A percentile compares a stretch with the other conserved stretches of the same genome.
These are phyloP conservation scores for Glyptemys insculpta DNA, from an alignment of 2,797 vertebrate genomes.

Conservation along the genomic window DNA sequence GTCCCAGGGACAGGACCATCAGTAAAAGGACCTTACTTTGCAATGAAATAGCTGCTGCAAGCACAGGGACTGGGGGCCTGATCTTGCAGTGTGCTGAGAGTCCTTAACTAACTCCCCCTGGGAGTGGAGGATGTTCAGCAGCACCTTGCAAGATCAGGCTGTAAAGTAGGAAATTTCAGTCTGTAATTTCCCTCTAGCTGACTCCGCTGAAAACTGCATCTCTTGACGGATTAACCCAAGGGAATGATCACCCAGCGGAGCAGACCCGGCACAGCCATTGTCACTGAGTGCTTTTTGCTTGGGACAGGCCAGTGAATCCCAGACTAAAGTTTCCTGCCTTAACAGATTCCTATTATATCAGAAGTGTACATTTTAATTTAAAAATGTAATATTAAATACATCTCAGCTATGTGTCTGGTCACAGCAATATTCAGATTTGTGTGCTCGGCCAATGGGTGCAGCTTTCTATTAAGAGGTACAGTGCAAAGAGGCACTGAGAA, in stretches of 20 bases:
- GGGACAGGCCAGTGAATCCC: background rate
- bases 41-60: background rate
- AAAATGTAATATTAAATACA: background rate
- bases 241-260: background rate
- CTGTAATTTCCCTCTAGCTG: background rate
- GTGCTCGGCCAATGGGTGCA: background rate
- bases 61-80: background rate
- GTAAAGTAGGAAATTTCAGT: background rate
- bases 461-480: background rate
- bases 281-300: background rate
- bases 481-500: background rate
- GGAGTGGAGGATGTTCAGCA: background rate
- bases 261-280: background rate
- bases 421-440: background rate
- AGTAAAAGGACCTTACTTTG: background rate
- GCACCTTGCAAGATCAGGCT: background rate
- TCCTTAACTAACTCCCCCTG: background rate
- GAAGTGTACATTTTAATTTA: background rate
- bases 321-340: background rate
- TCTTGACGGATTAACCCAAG: background rate
- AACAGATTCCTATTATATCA: background rate
- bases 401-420: background rate
- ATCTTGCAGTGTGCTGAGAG: background rate
- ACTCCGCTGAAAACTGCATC: background rate
- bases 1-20: background rate